Percentiles rank a stretch among this genome's conserved stretches.
Evolutionary conservation across 2,797 vertebrate genomes (phyloP).

Genomic region (Coendou prehensilis): DNA sequence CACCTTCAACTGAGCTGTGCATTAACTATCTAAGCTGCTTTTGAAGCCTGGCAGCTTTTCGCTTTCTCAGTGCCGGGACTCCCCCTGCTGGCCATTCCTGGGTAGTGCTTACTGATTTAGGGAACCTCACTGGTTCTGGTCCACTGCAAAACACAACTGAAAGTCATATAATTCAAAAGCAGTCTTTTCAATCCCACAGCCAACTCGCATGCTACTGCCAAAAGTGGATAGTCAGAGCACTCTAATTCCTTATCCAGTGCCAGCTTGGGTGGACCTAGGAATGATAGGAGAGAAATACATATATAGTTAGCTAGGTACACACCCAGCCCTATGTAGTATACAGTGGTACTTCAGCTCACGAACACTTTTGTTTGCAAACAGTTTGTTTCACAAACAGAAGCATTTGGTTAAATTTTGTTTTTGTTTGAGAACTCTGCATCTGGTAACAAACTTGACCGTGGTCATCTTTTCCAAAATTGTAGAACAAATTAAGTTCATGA

Average conservation of each 20-base stretch:
- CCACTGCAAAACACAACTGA: neutral
- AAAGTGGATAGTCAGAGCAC: neutral
- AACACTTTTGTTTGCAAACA: neutral
- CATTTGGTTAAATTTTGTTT: neutral
- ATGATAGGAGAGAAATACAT: neutral
- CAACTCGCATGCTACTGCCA: neutral
- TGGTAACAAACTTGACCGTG: neutral
- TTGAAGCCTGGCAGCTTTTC: neutral
- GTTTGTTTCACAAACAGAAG: neutral
- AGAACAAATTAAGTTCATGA: neutral
- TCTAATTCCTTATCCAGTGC: neutral
- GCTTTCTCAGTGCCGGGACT: constrained; percentile 82
- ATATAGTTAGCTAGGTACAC: neutral
- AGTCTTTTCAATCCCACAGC: neutral
- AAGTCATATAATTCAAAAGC: neutral
- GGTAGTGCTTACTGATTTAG: constrained; percentile 29
- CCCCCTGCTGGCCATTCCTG: constrained; percentile 86
- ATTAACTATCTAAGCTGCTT: neutral
- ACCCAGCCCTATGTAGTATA: neutral
- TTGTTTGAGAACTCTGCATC: neutral
- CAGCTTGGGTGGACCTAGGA: neutral
- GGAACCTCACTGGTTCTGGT: neutral
- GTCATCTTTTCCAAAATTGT: neutral
- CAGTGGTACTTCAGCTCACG: neutral
- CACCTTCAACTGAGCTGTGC: neutral